Evolutionary conservation across 2,113 vertebrate species (phyloP), one percentile per base, ranked within the genome.

Genomic region (Galemys pyrenaicus): DNA sequence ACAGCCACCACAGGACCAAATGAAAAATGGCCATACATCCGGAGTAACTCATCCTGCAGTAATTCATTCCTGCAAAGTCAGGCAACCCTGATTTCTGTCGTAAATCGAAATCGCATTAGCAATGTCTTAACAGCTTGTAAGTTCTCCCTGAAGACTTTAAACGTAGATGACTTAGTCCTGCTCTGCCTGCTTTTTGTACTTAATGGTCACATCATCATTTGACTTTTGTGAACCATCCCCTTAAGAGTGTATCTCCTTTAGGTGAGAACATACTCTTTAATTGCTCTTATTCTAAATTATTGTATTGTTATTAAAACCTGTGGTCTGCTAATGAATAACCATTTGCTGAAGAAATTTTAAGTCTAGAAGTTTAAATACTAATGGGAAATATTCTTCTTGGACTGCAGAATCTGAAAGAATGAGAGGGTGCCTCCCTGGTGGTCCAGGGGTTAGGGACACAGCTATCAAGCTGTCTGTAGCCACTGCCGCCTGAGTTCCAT

Each of bases 251-350:
- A 62, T 24, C 3, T 44, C 30, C 30, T 79, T 91, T 88, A 71
- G 62, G 2, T 84, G 12, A 26, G 5, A 16, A 84, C 20, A 91
- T 83, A 44, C 0, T 44, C 19, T 87, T 87, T 51, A 95, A 71
- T 87, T 84, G n/a, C 32, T 46, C 44, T 83, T 88, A 80, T 44
- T 68, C 62, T 81, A n/a, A n/a, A 88, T 75, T 91, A 86, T 15
- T 24, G 51, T 74, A 41, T 35, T 58, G 24, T 68, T 84, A 83
- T 70, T 74, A 87, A 90, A 84, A 54, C 65, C 39, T 60, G 32
- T 85, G 35, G 39, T 46, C n/a, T 64, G 56, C 8, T 74, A 37
- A 68, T 28, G 64, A 82, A 73, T 49, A 85, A 68, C 32, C 5
- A 8, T 71, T 44, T 39, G 54, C 51, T 94, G 19, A 94, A 90